Evolutionary conservation across 35 echinoderm and acorn worm species (phyloP), one percentile per base, ranked within the genome.

Genomic region (Strongylocentrotus purpuratus): DNA sequence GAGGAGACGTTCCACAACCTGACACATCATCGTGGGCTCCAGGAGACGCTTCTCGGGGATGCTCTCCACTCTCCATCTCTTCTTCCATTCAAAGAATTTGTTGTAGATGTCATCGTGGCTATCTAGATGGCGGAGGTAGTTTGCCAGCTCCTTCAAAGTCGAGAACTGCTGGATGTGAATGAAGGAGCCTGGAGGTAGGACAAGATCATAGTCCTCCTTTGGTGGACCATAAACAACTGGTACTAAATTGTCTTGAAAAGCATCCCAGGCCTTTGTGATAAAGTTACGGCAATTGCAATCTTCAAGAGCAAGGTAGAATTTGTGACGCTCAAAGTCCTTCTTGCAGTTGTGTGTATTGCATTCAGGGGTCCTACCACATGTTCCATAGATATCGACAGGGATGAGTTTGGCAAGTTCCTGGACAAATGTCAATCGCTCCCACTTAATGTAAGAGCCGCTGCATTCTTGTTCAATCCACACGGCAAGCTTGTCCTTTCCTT

Each of bases 301-400:
- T 94, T 97, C 97, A 45, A 97, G 87, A 31, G 97, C 93, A 33
- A 97, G 94, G 90, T 92, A 96, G 70, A 97, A 97, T 86, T 97
- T 96, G 61, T 97, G 94, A 18, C 60, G 86, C 22, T 50, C 46
- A 50, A 96, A 15, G 35, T 78, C 55, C 50, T 88, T 45, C 35
- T 70, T 86, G 60, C 87, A 92, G 88, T 94, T 33, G 70, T 33
- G 31, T 45, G 71, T 93, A 31, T 94, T 31, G 91, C 32, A 58
- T 87, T 48, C 97, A 96, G 7, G 32, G 94, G 14, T 92, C 59
- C n/a, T 92, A 8, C 94, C 97, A 94, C 97, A 97, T 33, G 71
- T 61, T 14, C 95, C 92, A 61, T 87, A 97, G 60, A 94, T 95
- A 31, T 96, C 95, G 0, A 97, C 85, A 33, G 28, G 18, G 11